Evolutionary conservation across 2,888 invertebrate species (phyloP), one percentile per base, ranked within the genome.

Genomic region (Xanthostigma xanthostigma): DNA sequence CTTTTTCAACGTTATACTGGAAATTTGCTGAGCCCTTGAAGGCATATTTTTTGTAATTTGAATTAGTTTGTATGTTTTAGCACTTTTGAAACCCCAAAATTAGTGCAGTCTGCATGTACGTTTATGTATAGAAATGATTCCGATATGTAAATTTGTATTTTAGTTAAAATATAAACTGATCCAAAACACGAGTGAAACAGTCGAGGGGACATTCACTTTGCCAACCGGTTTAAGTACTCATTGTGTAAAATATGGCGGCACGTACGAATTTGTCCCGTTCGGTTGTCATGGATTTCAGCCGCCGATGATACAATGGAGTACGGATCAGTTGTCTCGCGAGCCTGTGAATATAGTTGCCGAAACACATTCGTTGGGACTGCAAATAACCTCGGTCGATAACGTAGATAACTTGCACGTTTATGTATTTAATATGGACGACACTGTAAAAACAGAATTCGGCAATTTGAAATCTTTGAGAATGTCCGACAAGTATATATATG

Each of bases 201-300:
- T 46, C 11, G 34, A 37, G 5, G 62, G 60, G 48, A 51, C 57
- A 51, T 49, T 77, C 37, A 35, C 67, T 5, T 64, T 87, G 44
- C 68, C 71, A 1, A 74, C 76, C 43, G 90, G 90, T 1, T 71
- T 74, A 13, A 82, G 82, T 49, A 71, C 74, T 38, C 77, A 84
- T 58, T 95, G 95, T 64, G 75, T 94, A 41, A 73, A 80, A 2
- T 71, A 73, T 54, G 72, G 81, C 1, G 85, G 81, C 2, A 64
- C 64, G 42, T 90, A 89, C 63, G 69, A 72, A 47, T 79, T 92
- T 46, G 71, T 72, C 6, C 79, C 92, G 5, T 76, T 76, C 53
- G 84, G 91, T 44, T 95, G 95, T 61, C 94, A 94, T 65, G 71
- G 75, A 52, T 91, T 88, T 65, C 70, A 65, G 36, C 55, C 58